phyloP scores from a whole-genome alignment of 2,888 invertebrate species.

The Cynaeus angustus region DNA sequence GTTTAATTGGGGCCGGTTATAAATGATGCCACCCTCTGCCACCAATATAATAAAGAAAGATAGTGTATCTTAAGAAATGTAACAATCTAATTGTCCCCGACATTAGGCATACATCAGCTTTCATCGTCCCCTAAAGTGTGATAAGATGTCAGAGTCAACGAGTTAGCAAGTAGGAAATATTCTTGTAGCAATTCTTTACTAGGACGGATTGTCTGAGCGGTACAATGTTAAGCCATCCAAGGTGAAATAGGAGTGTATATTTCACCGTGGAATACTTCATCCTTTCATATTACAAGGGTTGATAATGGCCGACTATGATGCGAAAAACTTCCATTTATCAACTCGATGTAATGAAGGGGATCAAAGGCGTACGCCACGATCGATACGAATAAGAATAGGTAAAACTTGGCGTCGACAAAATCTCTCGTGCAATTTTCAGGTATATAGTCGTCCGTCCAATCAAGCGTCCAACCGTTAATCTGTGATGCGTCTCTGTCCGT shows the following conservation, averaged over 20 bases:
- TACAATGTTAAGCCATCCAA: conserved; percentile 26
- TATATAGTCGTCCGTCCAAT: conserved; percentile 55
- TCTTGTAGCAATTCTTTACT: conserved; percentile 21
- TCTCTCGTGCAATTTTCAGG: conserved; percentile 51
- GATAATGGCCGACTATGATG: conserved; percentile 35
- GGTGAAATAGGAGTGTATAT: conserved; percentile 30
- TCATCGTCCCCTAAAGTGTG: conserved; percentile 18
- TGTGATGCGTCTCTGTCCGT: conserved; percentile 49
- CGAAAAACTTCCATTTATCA: conserved; percentile 35
- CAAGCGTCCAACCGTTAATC: conserved; percentile 51
- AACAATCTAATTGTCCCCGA: conserved; percentile 19
- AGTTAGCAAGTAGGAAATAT: background rate
- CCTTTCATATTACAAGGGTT: conserved; percentile 35
- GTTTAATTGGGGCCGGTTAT: conserved; percentile 13
- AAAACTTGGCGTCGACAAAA: background rate
- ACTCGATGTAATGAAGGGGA: conserved; percentile 23
- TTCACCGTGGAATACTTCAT: conserved; percentile 20
- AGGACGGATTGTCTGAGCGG: conserved; percentile 10
- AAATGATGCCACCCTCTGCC: conserved; percentile 23
- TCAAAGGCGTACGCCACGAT: conserved; percentile 20
- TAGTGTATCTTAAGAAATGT: conserved; percentile 27
- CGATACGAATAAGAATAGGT: conserved; percentile 32
- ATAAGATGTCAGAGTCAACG: conserved; percentile 5
- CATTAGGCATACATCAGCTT: conserved; percentile 15
- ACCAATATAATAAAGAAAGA: conserved; percentile 26